phyloP scores from a whole-genome alignment of 2,113 vertebrate species.

The Montifringilla adamsi region DNA sequence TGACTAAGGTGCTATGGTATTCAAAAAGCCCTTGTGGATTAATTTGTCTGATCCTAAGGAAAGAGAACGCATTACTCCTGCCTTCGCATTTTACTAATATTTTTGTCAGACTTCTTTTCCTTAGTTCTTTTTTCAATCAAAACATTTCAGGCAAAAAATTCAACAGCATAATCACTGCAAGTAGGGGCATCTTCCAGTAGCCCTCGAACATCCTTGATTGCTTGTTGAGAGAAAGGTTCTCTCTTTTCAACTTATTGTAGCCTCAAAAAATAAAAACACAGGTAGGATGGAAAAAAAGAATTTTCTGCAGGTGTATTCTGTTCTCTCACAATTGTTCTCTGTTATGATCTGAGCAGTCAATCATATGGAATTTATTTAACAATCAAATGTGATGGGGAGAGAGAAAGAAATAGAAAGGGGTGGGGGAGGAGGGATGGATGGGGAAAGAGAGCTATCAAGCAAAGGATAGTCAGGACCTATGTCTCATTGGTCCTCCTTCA shows the following conservation, averaged over 20 bases:
- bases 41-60: neutral
- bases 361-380: neutral
- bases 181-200: neutral
- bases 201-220: neutral
- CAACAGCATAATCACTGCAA: neutral
- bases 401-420: neutral
- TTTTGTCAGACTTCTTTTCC: neutral
- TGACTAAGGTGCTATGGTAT: neutral
- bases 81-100: neutral
- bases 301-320: neutral
- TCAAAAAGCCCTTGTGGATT: neutral
- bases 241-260: neutral
- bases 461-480: neutral
- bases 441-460: neutral
- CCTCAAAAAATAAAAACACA: neutral
- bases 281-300: neutral
- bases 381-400: neutral
- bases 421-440: accelerated
- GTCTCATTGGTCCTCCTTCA: neutral
- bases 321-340: neutral
- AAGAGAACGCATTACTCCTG: neutral
- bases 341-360: neutral
- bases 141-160: neutral
- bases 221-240: neutral
- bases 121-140: neutral